Evolutionary conservation across 2,113 vertebrate genomes (phyloP).

Genomic region (Sinocyclocheilus rhinocerous): DNA sequence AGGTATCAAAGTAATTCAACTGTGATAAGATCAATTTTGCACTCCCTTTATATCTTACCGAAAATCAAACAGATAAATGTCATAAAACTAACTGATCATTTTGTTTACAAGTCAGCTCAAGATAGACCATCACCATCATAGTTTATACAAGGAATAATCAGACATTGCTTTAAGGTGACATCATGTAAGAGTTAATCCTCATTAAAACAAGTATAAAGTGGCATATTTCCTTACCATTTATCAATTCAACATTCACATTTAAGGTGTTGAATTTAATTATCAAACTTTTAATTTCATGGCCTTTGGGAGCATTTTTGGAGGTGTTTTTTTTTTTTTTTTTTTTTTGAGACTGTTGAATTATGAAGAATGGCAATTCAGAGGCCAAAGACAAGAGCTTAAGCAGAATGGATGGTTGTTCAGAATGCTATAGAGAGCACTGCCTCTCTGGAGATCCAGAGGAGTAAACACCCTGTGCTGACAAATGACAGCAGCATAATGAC

Average conservation of each 20-base stretch:
- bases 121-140: background rate
- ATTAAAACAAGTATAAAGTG: background rate
- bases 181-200: background rate
- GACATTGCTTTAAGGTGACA: background rate
- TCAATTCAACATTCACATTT: background rate
- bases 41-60: background rate
- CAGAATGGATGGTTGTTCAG: constrained; percentile 53
- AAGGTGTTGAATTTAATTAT: background rate
- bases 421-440: constrained; percentile 34
- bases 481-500: constrained; percentile 74
- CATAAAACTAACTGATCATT: background rate
- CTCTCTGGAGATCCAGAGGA: constrained; percentile 48
- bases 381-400: background rate
- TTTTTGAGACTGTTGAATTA: background rate
- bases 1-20: constrained; percentile 78
- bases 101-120: background rate
- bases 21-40: constrained; percentile 47
- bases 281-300: background rate
- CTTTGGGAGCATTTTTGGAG: background rate
- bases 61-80: background rate
- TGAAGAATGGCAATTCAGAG: background rate
- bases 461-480: constrained; percentile 63
- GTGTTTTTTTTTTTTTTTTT: background rate
- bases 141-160: too few species aligned
- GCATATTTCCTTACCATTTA: background rate